Evolutionary conservation across 2,113 vertebrate genomes (phyloP).

Genomic region (Emydura subglobosa): DNA sequence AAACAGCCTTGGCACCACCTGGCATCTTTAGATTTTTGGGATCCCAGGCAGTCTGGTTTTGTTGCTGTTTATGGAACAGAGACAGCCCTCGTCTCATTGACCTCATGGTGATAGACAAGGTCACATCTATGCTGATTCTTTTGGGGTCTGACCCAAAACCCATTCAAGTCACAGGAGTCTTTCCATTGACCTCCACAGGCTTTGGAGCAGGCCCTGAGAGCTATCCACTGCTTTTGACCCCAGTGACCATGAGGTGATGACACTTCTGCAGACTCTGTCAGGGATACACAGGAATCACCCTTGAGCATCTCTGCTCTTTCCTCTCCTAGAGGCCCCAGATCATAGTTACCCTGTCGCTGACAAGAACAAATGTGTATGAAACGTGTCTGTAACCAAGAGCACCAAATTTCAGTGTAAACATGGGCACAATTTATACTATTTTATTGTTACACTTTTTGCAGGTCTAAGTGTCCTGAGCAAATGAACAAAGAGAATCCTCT

Average conservation of each 20-base stretch:
- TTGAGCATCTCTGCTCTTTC: fast-evolving
- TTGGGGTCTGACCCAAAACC: too few species aligned
- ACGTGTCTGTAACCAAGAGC: neutral
- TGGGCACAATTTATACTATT: neutral
- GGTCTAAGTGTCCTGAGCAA: neutral
- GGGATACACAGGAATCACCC: neutral
- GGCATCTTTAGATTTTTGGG: too few species aligned
- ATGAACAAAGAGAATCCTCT: neutral
- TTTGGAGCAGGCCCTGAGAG: neutral
- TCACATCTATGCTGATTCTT: too few species aligned
- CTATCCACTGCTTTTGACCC: neutral
- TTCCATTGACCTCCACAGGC: neutral
- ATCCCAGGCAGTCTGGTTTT: too few species aligned
- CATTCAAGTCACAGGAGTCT: too few species aligned
- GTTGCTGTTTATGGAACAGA: too few species aligned
- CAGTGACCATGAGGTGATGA: neutral
- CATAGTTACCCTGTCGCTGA: neutral
- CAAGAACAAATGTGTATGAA: neutral
- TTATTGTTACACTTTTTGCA: slow-evolving; percentile 35
- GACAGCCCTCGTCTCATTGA: too few species aligned
- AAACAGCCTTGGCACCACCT: too few species aligned
- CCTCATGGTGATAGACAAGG: too few species aligned
- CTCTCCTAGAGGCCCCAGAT: neutral
- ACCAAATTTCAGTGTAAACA: neutral
- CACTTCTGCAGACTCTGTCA: neutral